Percentiles rank a stretch among this genome's conserved stretches.
These are phyloP conservation scores for Blastobasis lacticolella DNA, from an alignment of 2,888 invertebrate species.

Conservation along the genomic window DNA sequence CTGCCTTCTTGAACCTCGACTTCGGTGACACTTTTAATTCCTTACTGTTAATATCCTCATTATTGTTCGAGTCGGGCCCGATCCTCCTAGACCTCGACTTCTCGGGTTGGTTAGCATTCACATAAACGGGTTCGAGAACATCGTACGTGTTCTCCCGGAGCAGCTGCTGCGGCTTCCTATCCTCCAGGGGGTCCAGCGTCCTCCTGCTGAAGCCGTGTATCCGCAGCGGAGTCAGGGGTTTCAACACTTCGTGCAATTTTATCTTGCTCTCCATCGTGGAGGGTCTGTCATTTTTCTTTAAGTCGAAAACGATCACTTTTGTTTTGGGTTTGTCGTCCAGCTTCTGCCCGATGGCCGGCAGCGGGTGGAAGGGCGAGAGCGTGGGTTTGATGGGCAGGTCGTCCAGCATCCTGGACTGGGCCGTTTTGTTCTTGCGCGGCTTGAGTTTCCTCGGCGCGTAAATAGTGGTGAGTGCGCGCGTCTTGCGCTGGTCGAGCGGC, in stretches of 20 bases:
- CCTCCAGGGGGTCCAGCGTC: constrained; percentile 31
- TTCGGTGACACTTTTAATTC: constrained; percentile 46
- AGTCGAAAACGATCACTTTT: constrained; percentile 57
- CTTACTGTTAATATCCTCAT: constrained; percentile 11
- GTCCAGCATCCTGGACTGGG: constrained; percentile 59
- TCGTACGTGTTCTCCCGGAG: constrained; percentile 65
- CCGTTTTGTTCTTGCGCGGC: constrained; percentile 52
- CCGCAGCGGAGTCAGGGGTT: constrained; percentile 54
- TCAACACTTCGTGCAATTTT: constrained; percentile 51
- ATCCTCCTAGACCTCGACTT: constrained; percentile 15
- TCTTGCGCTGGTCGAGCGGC: constrained; percentile 52
- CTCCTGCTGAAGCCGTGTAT: constrained; percentile 46
- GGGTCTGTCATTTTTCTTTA: constrained; percentile 35
- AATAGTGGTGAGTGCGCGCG: constrained; percentile 61
- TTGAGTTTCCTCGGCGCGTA: constrained; percentile 63
- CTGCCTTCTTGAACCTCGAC: constrained; percentile 59
- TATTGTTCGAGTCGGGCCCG: constrained; percentile 6
- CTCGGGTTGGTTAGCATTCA: constrained; percentile 38
- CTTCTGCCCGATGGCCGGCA: constrained; percentile 64
- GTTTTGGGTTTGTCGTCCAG: constrained; percentile 44
- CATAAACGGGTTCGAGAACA: constrained; percentile 54
- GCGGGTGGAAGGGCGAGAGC: constrained; percentile 61
- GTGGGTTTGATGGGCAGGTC: constrained; percentile 47
- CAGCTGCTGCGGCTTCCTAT: constrained; percentile 47
- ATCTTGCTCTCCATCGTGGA: constrained; percentile 26